Evolutionary conservation across 2,797 vertebrate species (phyloP).

Genomic region (Anguilla megastoma): DNA sequence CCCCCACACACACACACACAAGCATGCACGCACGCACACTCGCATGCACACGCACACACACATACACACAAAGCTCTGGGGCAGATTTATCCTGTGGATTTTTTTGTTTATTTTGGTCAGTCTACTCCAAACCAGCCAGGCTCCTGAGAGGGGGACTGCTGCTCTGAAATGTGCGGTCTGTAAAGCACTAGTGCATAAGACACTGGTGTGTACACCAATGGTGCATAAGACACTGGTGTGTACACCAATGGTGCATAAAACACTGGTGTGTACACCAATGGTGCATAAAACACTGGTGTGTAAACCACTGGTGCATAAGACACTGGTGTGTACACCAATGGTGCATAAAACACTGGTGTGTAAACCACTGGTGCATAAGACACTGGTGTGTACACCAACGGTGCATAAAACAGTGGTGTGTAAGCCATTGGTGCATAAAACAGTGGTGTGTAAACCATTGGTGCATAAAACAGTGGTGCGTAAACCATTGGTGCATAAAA

Average conservation of each 20-base stretch:
- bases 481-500: neutral
- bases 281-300: no score
- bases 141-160: constrained; percentile 41
- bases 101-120: constrained; percentile 52
- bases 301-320: no score
- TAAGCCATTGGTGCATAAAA: no score
- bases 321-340: no score
- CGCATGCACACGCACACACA: neutral
- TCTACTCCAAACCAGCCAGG: constrained; percentile 36
- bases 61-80: constrained; percentile 36
- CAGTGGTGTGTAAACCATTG: no score
- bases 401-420: neutral
- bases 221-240: neutral
- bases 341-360: no score
- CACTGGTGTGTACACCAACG: neutral
- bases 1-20: constrained; percentile 30
- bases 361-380: no score
- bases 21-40: neutral
- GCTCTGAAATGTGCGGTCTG: constrained; percentile 37
- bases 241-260: neutral
- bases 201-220: neutral
- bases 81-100: constrained; percentile 29
- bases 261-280: no score
- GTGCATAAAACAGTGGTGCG: neutral
- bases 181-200: neutral